These are phyloP conservation scores for Ptychadena robeensis DNA, from an alignment of 2,797 vertebrate species.

Conservation along the genomic window DNA sequence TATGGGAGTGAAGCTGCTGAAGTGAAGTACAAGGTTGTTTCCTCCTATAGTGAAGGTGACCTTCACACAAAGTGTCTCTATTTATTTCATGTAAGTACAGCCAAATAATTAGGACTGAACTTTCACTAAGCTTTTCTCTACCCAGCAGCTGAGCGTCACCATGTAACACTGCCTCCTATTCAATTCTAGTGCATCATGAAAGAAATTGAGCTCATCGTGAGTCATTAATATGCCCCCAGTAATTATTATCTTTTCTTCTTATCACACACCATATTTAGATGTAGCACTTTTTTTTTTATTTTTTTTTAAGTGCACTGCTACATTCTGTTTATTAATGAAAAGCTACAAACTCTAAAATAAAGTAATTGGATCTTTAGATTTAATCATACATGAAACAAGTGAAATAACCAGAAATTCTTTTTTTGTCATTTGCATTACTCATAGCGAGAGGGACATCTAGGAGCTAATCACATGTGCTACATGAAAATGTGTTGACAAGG, in stretches of 20 bases:
- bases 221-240: background rate
- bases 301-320: too few species aligned
- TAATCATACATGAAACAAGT: too few species aligned
- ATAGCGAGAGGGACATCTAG: too few species aligned
- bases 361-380: too few species aligned
- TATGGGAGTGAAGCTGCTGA: background rate
- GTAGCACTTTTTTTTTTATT: too few species aligned
- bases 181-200: background rate
- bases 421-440: too few species aligned
- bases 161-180: background rate
- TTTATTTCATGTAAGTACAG: background rate
- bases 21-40: background rate
- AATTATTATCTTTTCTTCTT: background rate
- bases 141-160: background rate
- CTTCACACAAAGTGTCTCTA: background rate
- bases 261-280: background rate
- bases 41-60: background rate
- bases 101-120: background rate
- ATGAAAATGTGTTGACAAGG: too few species aligned
- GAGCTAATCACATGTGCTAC: too few species aligned
- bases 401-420: too few species aligned
- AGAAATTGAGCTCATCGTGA: background rate
- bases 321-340: too few species aligned
- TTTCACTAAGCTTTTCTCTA: background rate
- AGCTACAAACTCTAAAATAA: too few species aligned